These are phyloP conservation scores for Calyptommatus sinebrachiatus DNA, from an alignment of 2,113 vertebrate genomes.

Conservation along the genomic window DNA sequence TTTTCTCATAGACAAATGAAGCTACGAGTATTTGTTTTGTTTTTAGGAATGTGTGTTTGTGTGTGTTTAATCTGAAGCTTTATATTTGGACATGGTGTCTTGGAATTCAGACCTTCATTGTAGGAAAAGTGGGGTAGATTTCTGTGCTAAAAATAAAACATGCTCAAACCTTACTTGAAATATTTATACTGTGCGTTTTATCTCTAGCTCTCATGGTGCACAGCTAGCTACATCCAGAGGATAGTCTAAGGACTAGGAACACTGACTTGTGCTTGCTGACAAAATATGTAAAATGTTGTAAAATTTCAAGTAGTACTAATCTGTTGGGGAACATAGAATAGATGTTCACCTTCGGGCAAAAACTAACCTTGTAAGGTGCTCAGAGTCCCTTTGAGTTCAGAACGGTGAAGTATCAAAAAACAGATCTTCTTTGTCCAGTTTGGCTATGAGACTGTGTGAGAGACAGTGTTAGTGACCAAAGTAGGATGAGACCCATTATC, in stretches of 20 bases:
- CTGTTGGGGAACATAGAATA: too few species aligned
- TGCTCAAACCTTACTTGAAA: too few species aligned
- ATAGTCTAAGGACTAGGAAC: neutral
- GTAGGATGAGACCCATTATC: too few species aligned
- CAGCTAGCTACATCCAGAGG: neutral
- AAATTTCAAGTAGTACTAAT: too few species aligned
- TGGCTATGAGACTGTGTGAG: too few species aligned
- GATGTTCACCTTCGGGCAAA: too few species aligned
- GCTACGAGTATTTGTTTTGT: conserved; percentile 7
- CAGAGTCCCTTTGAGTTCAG: too few species aligned
- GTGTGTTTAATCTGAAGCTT: conserved; percentile 28
- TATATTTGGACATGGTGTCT: conserved; percentile 15
- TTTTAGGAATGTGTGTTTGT: conserved; percentile 30
- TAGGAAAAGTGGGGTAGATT: neutral
- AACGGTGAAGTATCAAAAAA: too few species aligned
- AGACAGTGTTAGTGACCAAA: too few species aligned
- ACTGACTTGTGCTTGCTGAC: neutral
- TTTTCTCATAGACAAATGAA: neutral
- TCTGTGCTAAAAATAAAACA: too few species aligned
- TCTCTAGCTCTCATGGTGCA: neutral
- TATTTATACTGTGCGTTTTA: neutral
- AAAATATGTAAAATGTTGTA: neutral
- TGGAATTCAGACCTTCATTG: neutral
- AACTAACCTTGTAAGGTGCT: too few species aligned
- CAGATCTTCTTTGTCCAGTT: too few species aligned